phyloP scores from a whole-genome alignment of 2,113 vertebrate species.

The Andinoacara biseriatus region DNA sequence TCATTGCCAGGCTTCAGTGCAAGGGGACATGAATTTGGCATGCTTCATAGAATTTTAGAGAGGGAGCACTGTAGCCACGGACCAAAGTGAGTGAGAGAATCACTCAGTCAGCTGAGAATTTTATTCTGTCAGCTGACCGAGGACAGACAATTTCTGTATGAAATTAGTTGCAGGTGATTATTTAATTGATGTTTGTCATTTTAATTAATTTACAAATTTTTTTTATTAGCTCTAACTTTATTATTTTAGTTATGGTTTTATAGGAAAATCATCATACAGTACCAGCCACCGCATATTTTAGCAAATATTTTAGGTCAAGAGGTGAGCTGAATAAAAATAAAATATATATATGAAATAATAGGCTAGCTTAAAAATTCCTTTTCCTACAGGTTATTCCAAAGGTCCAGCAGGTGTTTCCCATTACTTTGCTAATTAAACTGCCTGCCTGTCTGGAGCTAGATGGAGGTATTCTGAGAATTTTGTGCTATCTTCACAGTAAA shows the following conservation, averaged over 20 bases:
- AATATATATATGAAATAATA: background rate
- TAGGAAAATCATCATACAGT: background rate
- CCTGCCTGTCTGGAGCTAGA: background rate
- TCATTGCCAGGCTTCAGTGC: slow-evolving; percentile 29
- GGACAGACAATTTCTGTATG: background rate
- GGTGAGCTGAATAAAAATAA: background rate
- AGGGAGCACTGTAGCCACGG: slow-evolving; percentile 14
- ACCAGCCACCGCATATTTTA: background rate
- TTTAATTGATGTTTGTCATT: background rate
- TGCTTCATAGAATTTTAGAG: slow-evolving; percentile 20
- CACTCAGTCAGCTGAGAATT: background rate
- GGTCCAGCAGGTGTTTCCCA: background rate
- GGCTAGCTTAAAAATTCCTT: background rate
- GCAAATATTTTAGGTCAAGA: background rate
- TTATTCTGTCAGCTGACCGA: slow-evolving; percentile 8
- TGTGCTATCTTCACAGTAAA: background rate
- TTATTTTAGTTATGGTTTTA: background rate
- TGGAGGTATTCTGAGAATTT: background rate
- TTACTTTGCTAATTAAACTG: background rate
- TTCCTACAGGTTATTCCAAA: background rate
- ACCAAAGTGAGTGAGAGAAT: background rate
- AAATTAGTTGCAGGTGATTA: background rate
- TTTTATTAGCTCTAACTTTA: background rate
- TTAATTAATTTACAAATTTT: background rate
- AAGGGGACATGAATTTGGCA: slow-evolving; percentile 39